Evolutionary conservation across 1,140 invertebrate species (phyloP).

Genomic region (Drosophila bocki): DNA sequence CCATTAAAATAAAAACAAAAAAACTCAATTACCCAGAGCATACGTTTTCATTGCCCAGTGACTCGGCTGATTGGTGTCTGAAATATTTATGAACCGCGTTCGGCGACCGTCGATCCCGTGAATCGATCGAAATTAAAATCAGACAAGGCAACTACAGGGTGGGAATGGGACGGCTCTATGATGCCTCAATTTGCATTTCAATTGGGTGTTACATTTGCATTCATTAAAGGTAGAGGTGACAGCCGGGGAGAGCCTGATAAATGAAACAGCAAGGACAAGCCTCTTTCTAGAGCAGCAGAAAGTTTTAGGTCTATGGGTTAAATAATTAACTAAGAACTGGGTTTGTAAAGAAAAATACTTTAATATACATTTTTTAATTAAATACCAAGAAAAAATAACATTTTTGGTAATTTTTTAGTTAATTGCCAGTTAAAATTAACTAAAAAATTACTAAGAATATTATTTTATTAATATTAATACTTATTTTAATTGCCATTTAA

Average conservation of each 20-base stretch:
- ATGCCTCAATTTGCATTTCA: conserved; percentile 49
- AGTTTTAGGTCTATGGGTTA: too few species aligned
- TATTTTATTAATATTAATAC: too few species aligned
- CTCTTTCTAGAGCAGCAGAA: background rate
- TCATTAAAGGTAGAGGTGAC: conserved; percentile 22
- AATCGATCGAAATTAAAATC: conserved; percentile 40
- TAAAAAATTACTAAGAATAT: too few species aligned
- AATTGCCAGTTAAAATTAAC: too few species aligned
- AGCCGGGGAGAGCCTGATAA: background rate
- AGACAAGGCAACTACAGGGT: conserved; percentile 1
- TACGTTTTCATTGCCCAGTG: conserved; percentile 18
- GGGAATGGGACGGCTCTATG: conserved; percentile 8
- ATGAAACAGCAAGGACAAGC: conserved; percentile 2
- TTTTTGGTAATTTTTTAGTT: too few species aligned
- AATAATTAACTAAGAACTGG: background rate
- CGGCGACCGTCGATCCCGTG: conserved; percentile 48
- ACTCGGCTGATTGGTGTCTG: conserved; percentile 24
- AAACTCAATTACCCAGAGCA: conserved; percentile 13
- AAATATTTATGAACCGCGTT: conserved; percentile 64
- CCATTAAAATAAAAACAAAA: conserved; percentile 14
- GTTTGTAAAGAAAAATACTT: background rate
- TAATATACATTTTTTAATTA: too few species aligned
- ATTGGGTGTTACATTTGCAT: conserved; percentile 55
- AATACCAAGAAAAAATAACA: background rate
- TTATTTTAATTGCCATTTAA: too few species aligned